These are phyloP conservation scores for Nephotettix cincticeps DNA, from an alignment of 1,140 invertebrate species.

Conservation along the genomic window DNA sequence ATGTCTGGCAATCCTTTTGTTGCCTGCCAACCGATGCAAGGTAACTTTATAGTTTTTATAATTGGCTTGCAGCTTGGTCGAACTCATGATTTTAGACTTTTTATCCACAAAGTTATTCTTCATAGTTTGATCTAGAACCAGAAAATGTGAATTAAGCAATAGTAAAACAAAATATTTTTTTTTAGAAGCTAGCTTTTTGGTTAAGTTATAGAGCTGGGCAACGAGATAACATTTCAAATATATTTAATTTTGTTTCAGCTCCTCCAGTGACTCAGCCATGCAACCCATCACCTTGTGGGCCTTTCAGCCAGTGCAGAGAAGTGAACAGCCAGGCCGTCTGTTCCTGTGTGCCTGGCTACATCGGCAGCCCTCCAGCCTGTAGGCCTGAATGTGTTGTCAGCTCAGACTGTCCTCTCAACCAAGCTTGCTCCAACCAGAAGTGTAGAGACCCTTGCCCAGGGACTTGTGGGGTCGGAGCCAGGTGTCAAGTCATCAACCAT, in stretches of 20 bases:
- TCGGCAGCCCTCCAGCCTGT: conserved; percentile 71
- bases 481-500: conserved; percentile 65
- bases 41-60: too few species aligned
- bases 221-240: background rate
- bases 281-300: conserved; percentile 70
- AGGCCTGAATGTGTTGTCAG: conserved; percentile 73
- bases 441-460: conserved; percentile 76
- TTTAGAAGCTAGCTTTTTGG: too few species aligned
- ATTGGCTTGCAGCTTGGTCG: too few species aligned
- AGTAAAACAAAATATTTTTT: too few species aligned
- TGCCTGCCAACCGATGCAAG: conserved; percentile 45
- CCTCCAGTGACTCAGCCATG: conserved; percentile 54
- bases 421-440: conserved; percentile 74
- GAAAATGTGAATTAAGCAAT: too few species aligned
- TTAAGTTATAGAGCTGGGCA: too few species aligned
- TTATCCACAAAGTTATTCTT: too few species aligned
- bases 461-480: conserved; percentile 69
- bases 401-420: conserved; percentile 65
- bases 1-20: conserved; percentile 53
- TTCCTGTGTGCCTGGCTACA: conserved; percentile 66
- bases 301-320: conserved; percentile 72
- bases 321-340: conserved; percentile 71
- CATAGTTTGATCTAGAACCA: too few species aligned
- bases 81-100: too few species aligned
- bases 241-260: conserved; percentile 32